Evolutionary conservation across 2,797 vertebrate species (phyloP).

Genomic region (Crenichthys baileyi): DNA sequence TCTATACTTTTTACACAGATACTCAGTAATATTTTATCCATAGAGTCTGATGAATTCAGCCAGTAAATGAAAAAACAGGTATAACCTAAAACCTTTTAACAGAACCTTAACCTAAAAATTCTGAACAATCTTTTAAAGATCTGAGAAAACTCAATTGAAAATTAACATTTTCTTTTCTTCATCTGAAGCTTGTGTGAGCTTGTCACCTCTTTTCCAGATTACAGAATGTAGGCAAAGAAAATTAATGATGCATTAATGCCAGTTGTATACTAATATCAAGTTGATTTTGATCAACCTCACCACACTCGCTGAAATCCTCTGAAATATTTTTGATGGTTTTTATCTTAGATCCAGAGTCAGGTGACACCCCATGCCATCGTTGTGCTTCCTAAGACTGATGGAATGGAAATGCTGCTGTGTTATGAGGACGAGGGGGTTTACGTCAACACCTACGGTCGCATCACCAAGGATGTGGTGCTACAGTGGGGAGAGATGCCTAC

Average conservation of each 20-base stretch:
- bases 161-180: neutral
- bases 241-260: conserved; percentile 15
- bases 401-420: conserved; percentile 93
- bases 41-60: too few relatives aligned
- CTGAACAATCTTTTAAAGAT: neutral
- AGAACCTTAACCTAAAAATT: neutral
- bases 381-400: conserved; percentile 90
- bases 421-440: conserved; percentile 94
- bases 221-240: neutral
- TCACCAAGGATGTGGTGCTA: conserved; percentile 95
- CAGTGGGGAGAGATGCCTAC: conserved; percentile 99
- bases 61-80: neutral
- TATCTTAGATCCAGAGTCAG: conserved; percentile 74
- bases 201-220: neutral
- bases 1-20: neutral
- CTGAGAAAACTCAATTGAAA: neutral
- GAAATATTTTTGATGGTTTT: conserved; percentile 24
- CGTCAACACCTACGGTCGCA: conserved; percentile 92
- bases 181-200: neutral
- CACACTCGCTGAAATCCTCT: conserved; percentile 33
- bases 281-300: conserved; percentile 18
- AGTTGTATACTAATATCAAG: conserved; percentile 38
- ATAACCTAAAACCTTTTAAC: neutral
- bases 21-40: neutral
- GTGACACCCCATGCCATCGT: conserved; percentile 89